phyloP scores from a whole-genome alignment of 2,797 vertebrate genomes.

The Taenioides sp. region DNA sequence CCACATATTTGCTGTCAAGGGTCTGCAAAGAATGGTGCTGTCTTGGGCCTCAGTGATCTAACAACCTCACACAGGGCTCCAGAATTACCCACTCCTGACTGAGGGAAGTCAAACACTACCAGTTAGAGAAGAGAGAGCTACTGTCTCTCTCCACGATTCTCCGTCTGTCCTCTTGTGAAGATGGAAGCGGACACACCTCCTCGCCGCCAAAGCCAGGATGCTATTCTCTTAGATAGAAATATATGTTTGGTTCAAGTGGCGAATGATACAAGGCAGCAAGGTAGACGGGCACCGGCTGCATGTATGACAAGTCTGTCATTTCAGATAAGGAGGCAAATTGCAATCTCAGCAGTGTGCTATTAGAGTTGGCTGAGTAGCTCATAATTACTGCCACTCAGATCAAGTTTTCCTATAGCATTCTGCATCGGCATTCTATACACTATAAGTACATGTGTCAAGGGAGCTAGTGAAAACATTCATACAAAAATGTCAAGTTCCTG shows the following conservation, averaged over 20 bases:
- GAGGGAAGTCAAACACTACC: conserved; percentile 84
- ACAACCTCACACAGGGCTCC: conserved; percentile 83
- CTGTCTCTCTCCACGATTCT: conserved; percentile 36
- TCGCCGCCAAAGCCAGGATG: conserved; percentile 59
- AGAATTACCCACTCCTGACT: conserved; percentile 84
- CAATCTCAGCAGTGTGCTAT: conserved; percentile 43
- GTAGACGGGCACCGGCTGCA: conserved; percentile 40
- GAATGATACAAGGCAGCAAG: conserved; percentile 57
- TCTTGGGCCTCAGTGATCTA: conserved; percentile 84
- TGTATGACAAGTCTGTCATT: conserved; percentile 56
- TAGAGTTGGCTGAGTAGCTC: conserved; percentile 49
- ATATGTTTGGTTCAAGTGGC: conserved; percentile 72
- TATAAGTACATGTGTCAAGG: conserved; percentile 21
- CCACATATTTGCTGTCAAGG: conserved; percentile 88
- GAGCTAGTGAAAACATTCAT: conserved; percentile 12
- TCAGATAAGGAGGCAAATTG: conserved; percentile 56
- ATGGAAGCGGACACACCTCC: conserved; percentile 67
- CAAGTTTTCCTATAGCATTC: conserved; percentile 32
- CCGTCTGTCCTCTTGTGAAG: conserved; percentile 48
- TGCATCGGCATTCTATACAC: conserved; percentile 20
- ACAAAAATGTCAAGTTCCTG: conserved; percentile 34
- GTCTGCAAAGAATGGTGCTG: conserved; percentile 85
- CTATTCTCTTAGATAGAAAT: conserved; percentile 65
- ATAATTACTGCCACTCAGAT: conserved; percentile 63
- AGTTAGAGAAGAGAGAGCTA: conserved; percentile 78